Base-by-base conservation (phyloP, 2,888 invertebrate genomes). In the Megaustenia siamemsis region DNA sequence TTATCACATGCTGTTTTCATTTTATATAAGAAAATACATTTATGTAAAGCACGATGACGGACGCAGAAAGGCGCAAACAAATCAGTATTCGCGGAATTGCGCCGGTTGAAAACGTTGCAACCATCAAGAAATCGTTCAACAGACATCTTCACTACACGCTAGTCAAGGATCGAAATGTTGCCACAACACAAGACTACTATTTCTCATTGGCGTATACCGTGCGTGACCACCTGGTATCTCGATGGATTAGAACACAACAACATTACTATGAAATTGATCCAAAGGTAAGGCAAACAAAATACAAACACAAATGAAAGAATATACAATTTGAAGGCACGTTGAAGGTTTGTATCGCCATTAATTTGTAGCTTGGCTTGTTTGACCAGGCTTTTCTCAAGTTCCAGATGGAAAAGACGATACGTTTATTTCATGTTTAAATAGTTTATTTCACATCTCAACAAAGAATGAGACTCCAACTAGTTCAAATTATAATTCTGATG, bases 231-330 rank as follows among this genome's bases (percentile, higher is more conserved):
- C 96, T 99, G 92, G 98, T 98, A 53, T 98, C 98, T 77, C 96
- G 99, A 93, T 99, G 99, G 99, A 99, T 99, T 92, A 96, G 99
- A 87, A 99, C 99, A 24, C 99, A 99, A 94, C 99, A 99, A 94
- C 96, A 97, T 95, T 99, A 99, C 95, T 99, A 99, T 95, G 99
- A 99, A 94, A 98, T 96, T 93, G 99, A 99, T 94, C 99, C 99
- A 83, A 98, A 99, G 97, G 99, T 88, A 71, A 82, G 83, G 43
- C n/a, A n/a, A n/a, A n/a, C n/a, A n/a, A n/a, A n/a, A n/a, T n/a
- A n/a, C n/a, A n/a, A n/a, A n/a, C n/a, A n/a, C n/a, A n/a, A n/a
- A n/a, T n/a, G n/a, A n/a, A n/a, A n/a, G n/a, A n/a, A n/a, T n/a
- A n/a, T n/a, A n/a, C n/a, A n/a, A n/a, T n/a, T n/a, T n/a, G n/a